Evolutionary conservation across 1,140 invertebrate species (phyloP).

Genomic region (Oscheius sp.): DNA sequence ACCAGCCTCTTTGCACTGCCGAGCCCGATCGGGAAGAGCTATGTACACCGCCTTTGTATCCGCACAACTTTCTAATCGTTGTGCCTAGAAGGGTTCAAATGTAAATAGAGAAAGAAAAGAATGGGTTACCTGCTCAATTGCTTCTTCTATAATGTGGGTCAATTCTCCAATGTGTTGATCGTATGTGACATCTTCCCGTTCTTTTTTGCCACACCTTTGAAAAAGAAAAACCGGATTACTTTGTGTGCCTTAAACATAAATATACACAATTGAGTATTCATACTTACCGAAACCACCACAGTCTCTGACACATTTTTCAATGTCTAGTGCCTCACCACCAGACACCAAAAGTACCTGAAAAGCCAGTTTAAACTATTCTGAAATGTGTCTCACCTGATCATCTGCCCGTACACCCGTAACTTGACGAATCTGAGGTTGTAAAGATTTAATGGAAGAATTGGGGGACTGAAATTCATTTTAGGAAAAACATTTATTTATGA

Average conservation of each 20-base stretch:
- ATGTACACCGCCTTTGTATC: background rate
- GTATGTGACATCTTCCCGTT: background rate
- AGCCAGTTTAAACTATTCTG: background rate
- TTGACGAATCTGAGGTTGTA: background rate
- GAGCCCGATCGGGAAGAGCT: background rate
- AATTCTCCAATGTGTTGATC: background rate
- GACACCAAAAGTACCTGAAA: background rate
- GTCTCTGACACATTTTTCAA: background rate
- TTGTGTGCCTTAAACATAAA: background rate
- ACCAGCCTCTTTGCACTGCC: background rate
- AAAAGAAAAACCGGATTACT: background rate
- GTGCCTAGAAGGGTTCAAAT: background rate
- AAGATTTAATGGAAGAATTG: background rate
- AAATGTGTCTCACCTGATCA: background rate
- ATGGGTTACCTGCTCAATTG: background rate
- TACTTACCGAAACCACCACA: background rate
- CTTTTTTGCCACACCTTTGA: background rate
- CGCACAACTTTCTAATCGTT: background rate
- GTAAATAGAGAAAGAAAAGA: background rate
- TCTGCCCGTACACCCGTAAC: background rate
- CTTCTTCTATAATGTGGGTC: background rate
- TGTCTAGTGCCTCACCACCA: background rate
- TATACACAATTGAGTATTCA: background rate
- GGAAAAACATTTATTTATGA: background rate
- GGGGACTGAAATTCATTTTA: constrained; percentile 3